Conservation (phyloP, 2,113 vertebrate species). For the Zosterops hypoxanthus region DNA sequence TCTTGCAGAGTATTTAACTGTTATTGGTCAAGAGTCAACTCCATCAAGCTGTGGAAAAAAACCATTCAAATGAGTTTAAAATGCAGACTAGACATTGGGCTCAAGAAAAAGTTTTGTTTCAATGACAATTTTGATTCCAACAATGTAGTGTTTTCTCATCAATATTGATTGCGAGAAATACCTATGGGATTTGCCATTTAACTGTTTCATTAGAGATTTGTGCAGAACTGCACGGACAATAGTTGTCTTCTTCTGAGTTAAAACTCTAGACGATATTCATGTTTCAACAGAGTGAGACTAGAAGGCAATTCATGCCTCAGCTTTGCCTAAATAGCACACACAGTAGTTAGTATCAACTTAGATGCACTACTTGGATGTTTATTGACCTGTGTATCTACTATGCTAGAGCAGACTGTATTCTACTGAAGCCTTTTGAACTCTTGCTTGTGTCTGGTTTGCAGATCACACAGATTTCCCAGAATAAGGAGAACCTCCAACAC, state of each 20-base stretch:
- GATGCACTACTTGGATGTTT: neutral
- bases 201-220: neutral
- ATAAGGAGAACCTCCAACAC: neutral
- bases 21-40: neutral
- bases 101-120: neutral
- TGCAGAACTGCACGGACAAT: neutral
- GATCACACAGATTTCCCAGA: neutral
- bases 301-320: neutral
- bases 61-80: neutral
- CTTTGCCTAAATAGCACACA: neutral
- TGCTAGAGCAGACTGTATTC: neutral
- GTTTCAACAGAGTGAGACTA: neutral
- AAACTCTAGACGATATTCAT: neutral
- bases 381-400: neutral
- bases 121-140: neutral
- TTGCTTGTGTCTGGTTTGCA: neutral
- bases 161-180: neutral
- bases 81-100: neutral
- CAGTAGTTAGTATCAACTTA: neutral
- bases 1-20: neutral
- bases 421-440: neutral
- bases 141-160: rapidly evolving
- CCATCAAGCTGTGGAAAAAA: neutral
- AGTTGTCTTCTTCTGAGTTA: neutral
- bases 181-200: neutral